Base-by-base conservation (phyloP, 2,113 vertebrate genomes). In the Limnothrissa miodon region DNA sequence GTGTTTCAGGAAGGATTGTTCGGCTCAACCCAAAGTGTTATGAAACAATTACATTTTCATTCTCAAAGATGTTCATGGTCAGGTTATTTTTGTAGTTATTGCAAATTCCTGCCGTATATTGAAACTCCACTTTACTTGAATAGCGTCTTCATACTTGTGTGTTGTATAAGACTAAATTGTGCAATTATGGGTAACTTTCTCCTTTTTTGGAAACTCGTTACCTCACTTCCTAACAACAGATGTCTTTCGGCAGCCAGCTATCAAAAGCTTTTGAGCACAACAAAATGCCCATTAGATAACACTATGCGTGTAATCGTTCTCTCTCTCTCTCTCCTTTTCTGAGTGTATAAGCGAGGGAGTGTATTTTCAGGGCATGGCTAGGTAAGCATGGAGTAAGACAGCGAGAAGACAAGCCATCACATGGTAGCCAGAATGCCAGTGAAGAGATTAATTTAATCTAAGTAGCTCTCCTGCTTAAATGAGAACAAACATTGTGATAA, bases 401-500 rank as follows among this genome's bases (percentile, higher is more conserved):
- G 39, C 21, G 5, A 44, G 78, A 45, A 51, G 59, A 13, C 11
- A 80, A 53, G 45, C 42, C 56, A 62, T 84, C 78, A 80, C 59
- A 80, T 78, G 78, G 15, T 51, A 9, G 33, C 78, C 62, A 23
- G 39, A 59, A 42, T 78, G 39, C 39, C 23, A 81, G 48, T 78
- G 19, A 79, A 83, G 45, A 83, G 48, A 79, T 83, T 66, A 62
- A 74, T 74, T 15, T 42, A 48, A 62, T 62, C 39, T 83, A 83
- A 83, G 78, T 78, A 81, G 51, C 82, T 84, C 81, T 80, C 79
- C 53, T 74, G 78, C 39, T 81, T 53, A 39, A 53, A 44, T 70
- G 83, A 82, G 80, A 13, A 0, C 56, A 78, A 81, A 66, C 39
- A 87, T 66, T 84, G 59, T 85, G 82, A 78, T 78, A 3, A 66